A percentile compares a stretch with the other conserved stretches of the same genome.
Evolutionary conservation across 2,888 invertebrate species (phyloP).

Genomic region (Andrena marginata): DNA sequence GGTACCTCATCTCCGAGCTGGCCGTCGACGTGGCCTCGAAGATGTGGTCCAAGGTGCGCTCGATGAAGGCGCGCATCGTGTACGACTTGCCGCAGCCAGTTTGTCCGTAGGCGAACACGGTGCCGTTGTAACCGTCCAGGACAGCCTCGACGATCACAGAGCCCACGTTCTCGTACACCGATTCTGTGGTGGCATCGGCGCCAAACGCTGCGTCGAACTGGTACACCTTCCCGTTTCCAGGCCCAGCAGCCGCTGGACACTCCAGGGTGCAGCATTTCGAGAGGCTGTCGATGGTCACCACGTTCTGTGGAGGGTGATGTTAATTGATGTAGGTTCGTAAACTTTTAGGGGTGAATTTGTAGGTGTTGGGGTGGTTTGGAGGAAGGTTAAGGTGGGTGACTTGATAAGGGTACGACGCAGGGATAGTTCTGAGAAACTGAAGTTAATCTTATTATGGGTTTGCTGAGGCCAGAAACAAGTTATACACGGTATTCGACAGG

Average conservation of each 20-base stretch:
- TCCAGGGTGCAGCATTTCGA: constrained; percentile 87
- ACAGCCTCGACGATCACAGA: constrained; percentile 89
- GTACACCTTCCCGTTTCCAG: constrained; percentile 83
- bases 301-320: constrained; percentile 85
- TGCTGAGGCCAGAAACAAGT: too few relatives aligned
- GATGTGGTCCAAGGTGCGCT: constrained; percentile 94
- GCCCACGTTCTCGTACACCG: constrained; percentile 93
- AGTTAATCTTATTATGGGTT: too few relatives aligned
- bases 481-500: too few relatives aligned
- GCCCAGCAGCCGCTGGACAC: constrained; percentile 76
- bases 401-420: too few relatives aligned
- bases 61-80: constrained; percentile 95
- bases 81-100: constrained; percentile 97
- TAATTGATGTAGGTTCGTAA: too few relatives aligned
- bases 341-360: too few relatives aligned
- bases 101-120: constrained; percentile 97
- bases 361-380: too few relatives aligned
- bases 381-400: too few relatives aligned
- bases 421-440: too few relatives aligned
- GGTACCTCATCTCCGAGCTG: constrained; percentile 88
- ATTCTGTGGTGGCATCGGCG: constrained; percentile 92
- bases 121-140: constrained; percentile 96
- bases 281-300: constrained; percentile 88
- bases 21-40: constrained; percentile 94
- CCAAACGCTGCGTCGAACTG: constrained; percentile 94